Evolutionary conservation across 2,888 invertebrate genomes (phyloP), one percentile per base, ranked within the genome.

Genomic region (Trichogramma evanescens): DNA sequence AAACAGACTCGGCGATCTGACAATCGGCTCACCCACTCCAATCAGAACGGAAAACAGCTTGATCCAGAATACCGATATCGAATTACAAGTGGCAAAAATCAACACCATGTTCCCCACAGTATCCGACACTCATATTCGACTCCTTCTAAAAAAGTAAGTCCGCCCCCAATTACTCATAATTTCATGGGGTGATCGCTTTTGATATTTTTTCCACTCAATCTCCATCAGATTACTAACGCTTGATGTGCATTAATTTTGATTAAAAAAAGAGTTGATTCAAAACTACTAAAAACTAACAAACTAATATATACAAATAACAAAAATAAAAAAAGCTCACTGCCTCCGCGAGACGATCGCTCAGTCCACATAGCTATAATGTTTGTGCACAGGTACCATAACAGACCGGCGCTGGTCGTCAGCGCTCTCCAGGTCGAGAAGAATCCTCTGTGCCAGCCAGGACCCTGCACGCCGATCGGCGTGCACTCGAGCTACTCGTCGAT

Each of bases 391-490:
- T 94, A 94, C 80, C 92, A 94, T 82, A 92, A 92, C 78, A 87
- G 94, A 67, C 92, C 93, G 79, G 93, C 93, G 62, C 89, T 95
- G 68, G 94, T 94, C 62, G 91, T 94, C 80, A 93, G 93, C 77
- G 93, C 94, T 57, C 83, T 95, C 63, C 93, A 94, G 82, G 93
- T 94, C 68, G 94, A 94, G 79, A 94, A 93, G 79, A 89, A 93
- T 81, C 93, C 93, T 56, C 87, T 93, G 65, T 89, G 89, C 49
- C 91, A 91, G 62, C 91, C 91, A n/a, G 92, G 92, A 50, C 92
- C 92, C 1, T 86, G 77, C 66, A 78, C 77, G 69, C 74, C 77
- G 45, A 70, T 77, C 44, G 77, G 77, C 61, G 73, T 77, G 66
- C 75, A 75, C 66, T 74, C 75, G 40, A 74, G 72, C 69, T 76